These are phyloP conservation scores for Strix aluco DNA, from an alignment of 2,113 vertebrate species.

Conservation along the genomic window DNA sequence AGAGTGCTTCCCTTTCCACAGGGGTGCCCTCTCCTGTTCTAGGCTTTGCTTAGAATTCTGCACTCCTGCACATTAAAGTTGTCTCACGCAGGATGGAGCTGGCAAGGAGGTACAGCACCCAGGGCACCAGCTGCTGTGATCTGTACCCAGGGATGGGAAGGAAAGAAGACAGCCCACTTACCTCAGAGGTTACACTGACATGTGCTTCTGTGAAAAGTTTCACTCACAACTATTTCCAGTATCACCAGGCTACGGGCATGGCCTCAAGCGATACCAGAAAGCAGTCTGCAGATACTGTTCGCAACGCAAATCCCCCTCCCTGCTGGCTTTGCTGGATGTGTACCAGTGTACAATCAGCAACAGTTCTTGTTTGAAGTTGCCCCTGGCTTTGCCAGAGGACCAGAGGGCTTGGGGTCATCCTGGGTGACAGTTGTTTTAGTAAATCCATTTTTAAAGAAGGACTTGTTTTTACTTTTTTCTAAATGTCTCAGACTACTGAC, in stretches of 20 bases:
- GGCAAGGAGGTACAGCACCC: conserved; percentile 49
- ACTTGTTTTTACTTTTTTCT: conserved; percentile 88
- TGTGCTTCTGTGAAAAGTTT: conserved; percentile 68
- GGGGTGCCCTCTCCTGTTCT: conserved; percentile 46
- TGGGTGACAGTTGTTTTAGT: conserved; percentile 80
- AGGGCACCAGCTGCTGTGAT: conserved; percentile 45
- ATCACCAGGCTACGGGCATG: conserved; percentile 68
- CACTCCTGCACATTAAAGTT: conserved; percentile 43
- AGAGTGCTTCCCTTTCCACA: conserved; percentile 46
- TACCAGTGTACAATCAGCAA: conserved; percentile 37
- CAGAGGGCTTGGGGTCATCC: conserved; percentile 68
- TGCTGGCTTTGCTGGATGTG: conserved; percentile 56
- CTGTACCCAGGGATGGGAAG: conserved; percentile 58
- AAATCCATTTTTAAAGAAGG: conserved; percentile 82
- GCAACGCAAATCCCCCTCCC: conserved; percentile 46
- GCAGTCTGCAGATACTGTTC: conserved; percentile 53
- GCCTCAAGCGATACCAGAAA: conserved; percentile 66
- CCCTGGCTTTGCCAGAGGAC: conserved; percentile 67
- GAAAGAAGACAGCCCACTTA: conserved; percentile 57
- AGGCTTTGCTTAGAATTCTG: conserved; percentile 47
- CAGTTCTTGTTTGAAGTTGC: conserved; percentile 26
- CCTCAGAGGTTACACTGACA: conserved; percentile 69
- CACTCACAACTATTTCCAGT: conserved; percentile 67
- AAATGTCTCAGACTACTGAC: conserved; percentile 86
- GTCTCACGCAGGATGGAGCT: conserved; percentile 42